Base-by-base conservation (phyloP, 2,113 vertebrate genomes). In the Clarias batrachus region DNA sequence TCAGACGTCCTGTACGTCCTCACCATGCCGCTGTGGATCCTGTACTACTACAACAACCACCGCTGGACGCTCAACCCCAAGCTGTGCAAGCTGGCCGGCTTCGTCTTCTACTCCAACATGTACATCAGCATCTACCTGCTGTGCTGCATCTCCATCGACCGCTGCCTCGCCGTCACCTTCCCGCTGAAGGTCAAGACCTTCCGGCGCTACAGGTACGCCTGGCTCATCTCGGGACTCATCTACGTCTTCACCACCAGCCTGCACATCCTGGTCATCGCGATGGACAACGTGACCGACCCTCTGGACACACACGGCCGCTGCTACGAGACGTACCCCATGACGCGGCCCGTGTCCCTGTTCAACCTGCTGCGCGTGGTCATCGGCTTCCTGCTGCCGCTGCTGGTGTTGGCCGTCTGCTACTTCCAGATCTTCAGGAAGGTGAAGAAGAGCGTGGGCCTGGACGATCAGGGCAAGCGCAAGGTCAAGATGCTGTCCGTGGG, bases 81-180 rank as follows among this genome's bases (percentile, higher is more conserved):
- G 0, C 81, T 92, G n/a, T 96, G 95, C 87, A 92, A 89, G 12
- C 8, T 96, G 6, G 93, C 92, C 0, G 95, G 95, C n/a, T 96
- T 96, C 82, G 66, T 96, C 79, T 96, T 94, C 91, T 96, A 96
- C 92, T 94, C 95, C 88, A 96, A 96, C 91, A 94, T 95, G 93
- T 96, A 96, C 87, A 92, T 95, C 87, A 95, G 95, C 90, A 95
- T 94, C 86, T 94, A 57, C 87, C 90, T 96, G 60, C 94, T 96
- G 71, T 96, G 95, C 89, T 95, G 94, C 25, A 95, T 96, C 90
- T 96, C 95, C 0, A 89, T 95, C 48, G 95, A 96, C 87, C 95
- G 95, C 84, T 95, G 94, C 90, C 89, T 96, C 73, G 92, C 94
- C 6, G 90, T 96, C 79, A 93, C 87, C 27, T 94, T 89, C 78